Percentiles rank a stretch among this genome's conserved stretches.
phyloP scores from a whole-genome alignment of 2,888 invertebrate genomes.

The Dicyrtomina minuta region DNA sequence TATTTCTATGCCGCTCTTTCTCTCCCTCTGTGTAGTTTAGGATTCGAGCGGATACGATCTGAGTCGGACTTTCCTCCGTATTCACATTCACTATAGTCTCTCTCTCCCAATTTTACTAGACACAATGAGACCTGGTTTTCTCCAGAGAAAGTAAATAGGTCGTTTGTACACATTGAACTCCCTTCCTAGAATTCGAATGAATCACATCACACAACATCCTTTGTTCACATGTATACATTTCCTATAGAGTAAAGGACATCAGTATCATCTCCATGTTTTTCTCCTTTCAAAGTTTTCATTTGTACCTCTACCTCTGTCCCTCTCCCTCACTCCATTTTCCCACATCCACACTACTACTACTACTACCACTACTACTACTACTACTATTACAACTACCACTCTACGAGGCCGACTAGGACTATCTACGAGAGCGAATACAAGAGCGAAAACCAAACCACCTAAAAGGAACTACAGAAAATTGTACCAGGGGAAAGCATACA shows the following conservation, averaged over 20 bases:
- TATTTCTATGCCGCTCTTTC: not conserved
- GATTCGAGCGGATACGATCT: not conserved
- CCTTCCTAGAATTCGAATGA: not conserved
- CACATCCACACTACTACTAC: not conserved
- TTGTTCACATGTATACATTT: too few species aligned
- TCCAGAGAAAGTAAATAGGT: slow-evolving; percentile 17
- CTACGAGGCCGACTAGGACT: too few species aligned
- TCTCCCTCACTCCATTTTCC: not conserved
- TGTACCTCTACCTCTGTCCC: not conserved
- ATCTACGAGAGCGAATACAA: too few species aligned
- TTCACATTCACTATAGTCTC: not conserved
- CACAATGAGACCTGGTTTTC: not conserved
- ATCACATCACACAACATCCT: not conserved
- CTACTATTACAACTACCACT: too few species aligned
- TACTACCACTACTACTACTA: too few species aligned
- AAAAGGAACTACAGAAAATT: too few species aligned
- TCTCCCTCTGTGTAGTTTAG: not conserved
- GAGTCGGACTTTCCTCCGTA: not conserved
- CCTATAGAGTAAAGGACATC: too few species aligned
- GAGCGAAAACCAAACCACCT: too few species aligned
- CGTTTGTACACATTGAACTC: not conserved
- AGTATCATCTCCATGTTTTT: too few species aligned
- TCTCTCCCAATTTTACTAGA: too few species aligned
- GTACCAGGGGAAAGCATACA: not conserved
- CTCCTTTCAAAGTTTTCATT: too few species aligned